A percentile compares a stretch with the other conserved stretches of the same genome.
These are phyloP conservation scores for Oophaga pumilio DNA, from an alignment of 2,113 vertebrate species.

Conservation along the genomic window DNA sequence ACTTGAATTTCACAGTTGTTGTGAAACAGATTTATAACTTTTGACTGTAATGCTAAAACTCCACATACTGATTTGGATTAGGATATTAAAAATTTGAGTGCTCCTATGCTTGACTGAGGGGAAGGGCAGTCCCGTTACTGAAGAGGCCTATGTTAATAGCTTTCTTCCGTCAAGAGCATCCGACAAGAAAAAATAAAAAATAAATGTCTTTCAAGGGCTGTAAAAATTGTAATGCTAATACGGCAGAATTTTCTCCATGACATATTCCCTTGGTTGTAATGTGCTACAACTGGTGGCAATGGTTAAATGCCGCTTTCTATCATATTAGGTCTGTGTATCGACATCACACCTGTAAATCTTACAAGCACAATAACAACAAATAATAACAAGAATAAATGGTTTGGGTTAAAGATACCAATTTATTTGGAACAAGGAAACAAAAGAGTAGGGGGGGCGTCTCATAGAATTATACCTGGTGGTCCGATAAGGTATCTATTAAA, in stretches of 20 bases:
- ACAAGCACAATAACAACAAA: no score
- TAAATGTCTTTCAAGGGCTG: slow-evolving; percentile 38
- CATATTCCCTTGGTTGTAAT: slow-evolving; percentile 1
- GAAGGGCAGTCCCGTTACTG: slow-evolving; percentile 13
- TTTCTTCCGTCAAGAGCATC: slow-evolving; percentile 11
- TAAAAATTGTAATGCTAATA: slow-evolving; percentile 37
- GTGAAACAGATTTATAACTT: slow-evolving; percentile 39
- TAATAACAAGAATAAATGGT: neutral
- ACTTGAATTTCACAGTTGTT: slow-evolving; percentile 35
- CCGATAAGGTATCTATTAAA: no score
- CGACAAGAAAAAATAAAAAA: slow-evolving; percentile 1
- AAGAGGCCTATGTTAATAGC: slow-evolving; percentile 9
- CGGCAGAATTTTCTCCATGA: slow-evolving; percentile 10
- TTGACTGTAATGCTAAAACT: slow-evolving; percentile 14
- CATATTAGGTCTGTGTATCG: neutral
- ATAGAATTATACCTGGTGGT: no score
- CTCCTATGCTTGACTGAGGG: slow-evolving; percentile 37
- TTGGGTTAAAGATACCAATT: slow-evolving; percentile 4
- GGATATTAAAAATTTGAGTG: slow-evolving; percentile 30
- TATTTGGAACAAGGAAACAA: no score
- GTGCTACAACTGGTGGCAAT: neutral
- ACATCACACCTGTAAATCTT: neutral
- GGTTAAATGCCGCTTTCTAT: neutral
- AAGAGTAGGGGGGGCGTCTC: no score
- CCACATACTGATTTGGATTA: slow-evolving; percentile 1